phyloP scores from a whole-genome alignment of 2,888 invertebrate genomes.

The Hololepta plana region DNA sequence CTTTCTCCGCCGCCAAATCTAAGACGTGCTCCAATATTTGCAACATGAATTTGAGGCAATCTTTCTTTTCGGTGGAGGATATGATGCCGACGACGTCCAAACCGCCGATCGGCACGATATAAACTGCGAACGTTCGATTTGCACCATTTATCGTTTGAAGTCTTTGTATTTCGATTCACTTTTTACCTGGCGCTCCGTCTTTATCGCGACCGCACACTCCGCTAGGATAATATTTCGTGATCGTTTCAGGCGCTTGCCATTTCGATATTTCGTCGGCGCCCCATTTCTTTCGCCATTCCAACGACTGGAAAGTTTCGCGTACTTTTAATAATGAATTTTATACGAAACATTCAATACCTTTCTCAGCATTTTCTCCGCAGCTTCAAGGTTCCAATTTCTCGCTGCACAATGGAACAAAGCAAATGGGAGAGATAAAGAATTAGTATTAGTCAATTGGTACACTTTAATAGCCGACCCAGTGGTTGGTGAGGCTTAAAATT shows the following conservation, averaged over 20 bases:
- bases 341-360: slow-evolving; percentile 42
- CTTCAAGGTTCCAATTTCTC: slow-evolving; percentile 66
- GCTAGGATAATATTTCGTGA: slow-evolving; percentile 57
- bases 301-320: slow-evolving; percentile 33
- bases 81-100: slow-evolving; percentile 67
- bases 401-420: no score
- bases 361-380: slow-evolving; percentile 84
- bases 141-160: no score
- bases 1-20: slow-evolving; percentile 36
- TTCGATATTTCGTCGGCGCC: slow-evolving; percentile 47
- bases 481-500: no score
- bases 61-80: slow-evolving; percentile 51
- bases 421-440: no score
- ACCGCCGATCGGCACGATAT: slow-evolving; percentile 59
- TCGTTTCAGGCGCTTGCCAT: slow-evolving; percentile 53
- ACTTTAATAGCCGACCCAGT: no score
- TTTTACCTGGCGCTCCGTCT: slow-evolving; percentile 57
- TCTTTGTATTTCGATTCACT: background rate
- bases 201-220: slow-evolving; percentile 69
- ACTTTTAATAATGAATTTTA: slow-evolving; percentile 4
- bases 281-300: slow-evolving; percentile 59
- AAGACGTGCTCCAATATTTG: slow-evolving; percentile 47
- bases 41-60: slow-evolving; percentile 53
- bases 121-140: slow-evolving; percentile 11
- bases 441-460: no score